Evolutionary conservation across 2,113 vertebrate species (phyloP), one percentile per base, ranked within the genome.

Genomic region (Chaetodon auriga): DNA sequence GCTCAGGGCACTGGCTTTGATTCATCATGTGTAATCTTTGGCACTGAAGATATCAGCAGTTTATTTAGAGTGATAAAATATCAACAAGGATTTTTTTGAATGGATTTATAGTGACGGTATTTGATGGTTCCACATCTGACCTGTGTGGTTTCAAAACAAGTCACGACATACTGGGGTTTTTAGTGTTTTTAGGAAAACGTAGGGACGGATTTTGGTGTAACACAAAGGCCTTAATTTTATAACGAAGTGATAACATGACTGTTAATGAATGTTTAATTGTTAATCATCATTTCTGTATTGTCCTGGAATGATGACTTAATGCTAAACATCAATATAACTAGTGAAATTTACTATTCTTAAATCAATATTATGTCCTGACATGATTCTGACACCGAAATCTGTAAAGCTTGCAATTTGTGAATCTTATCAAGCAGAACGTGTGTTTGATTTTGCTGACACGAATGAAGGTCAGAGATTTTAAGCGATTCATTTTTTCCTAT

Each of bases 371-470:
- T 30, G 30, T 30, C 30, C 30, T 30, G 30, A 30, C 3, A 3
- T 30, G 30, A 30, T 30, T 30, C 3, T 30, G 1, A 30, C 30
- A 30, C 30, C 1, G 30, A 30, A 30, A 30, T 41, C 65, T 83
- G 79, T 41, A 81, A 72, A 83, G 35, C 30, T 68, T 61, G 65
- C 48, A 3, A 57, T 25, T 60, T 9, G 45, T 49, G 10, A 66
- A 73, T 53, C 23, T 16, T 23, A 62, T 60, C n/a, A 64, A 65
- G 38, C 54, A 43, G 15, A 72, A 41, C 13, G 57, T 64, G 57
- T 64, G 3, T 55, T 78, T 53, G 2, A 65, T 48, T 72, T 78
- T 75, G 75, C 80, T 88, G 84, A 86, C 70, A 64, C 48, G 7
- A 79, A 53, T 38, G 35, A 80, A 23, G 19, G 15, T 73, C 2